Evolutionary conservation across 2,113 vertebrate species (phyloP), one percentile per base, ranked within the genome.

Genomic region (Tenebrosternarchus preto): DNA sequence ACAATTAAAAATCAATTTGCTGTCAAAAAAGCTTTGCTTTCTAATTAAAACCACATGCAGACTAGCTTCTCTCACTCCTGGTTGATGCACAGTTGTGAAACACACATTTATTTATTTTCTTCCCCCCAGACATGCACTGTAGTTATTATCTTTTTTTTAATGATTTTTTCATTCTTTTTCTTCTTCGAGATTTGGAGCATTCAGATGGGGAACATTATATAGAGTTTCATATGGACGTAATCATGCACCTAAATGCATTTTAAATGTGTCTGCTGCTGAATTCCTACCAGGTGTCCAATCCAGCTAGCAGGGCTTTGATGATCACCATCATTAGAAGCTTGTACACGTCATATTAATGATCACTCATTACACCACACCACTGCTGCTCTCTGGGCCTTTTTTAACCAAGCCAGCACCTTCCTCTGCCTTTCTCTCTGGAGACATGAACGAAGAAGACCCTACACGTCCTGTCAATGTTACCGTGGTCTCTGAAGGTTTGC

Each of bases 1-100:
- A 93, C 90, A 92, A 92, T 92, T 92, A 90, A 90, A 91, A 91
- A 90, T 91, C 88, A 89, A 91, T 92, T 92, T 92, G 82, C 84
- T 66, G 84, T 91, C 88, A 91, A 88, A 93, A 78, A 90, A 89
- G 87, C 88, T 87, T 89, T 88, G 86, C 88, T 88, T 90, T 88
- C 88, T 88, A 91, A 92, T 92, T 91, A 88, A 86, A 86, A 82
- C 82, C 50, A 76, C 87, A 89, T 69, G 86, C 85, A 80, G 81
- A 83, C 88, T 73, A 88, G 79, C 85, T 69, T 80, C 78, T 82
- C 82, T 88, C 43, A 12, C 64, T 46, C 84, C 86, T 79, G 82
- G 82, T 67, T 63, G 82, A 78, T 73, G 31, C 74, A 88, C 84
- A 84, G 81, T 81, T 82, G 80, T 85, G 86, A 86, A 82, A 75